Evolutionary conservation across 2,888 invertebrate genomes (phyloP).

Genomic region (Ypsolopha sequella): DNA sequence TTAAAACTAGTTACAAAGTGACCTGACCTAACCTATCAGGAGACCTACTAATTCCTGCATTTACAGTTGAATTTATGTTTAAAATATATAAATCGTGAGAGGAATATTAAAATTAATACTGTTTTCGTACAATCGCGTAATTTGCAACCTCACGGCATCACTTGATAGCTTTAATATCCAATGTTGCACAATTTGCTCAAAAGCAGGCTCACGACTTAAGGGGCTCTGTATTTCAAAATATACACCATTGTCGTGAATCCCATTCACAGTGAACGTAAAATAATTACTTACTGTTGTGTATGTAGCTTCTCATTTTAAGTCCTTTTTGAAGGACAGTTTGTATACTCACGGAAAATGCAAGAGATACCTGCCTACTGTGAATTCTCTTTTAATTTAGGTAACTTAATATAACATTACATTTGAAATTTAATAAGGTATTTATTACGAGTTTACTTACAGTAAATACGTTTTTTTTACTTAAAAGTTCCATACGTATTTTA

Average conservation of each 20-base stretch:
- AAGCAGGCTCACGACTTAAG: conserved; percentile 27
- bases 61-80: no score
- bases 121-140: neutral
- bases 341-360: no score
- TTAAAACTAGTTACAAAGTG: no score
- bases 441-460: no score
- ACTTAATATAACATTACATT: no score
- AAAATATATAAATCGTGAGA: neutral
- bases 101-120: neutral
- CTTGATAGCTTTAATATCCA: neutral
- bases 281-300: conserved; percentile 15
- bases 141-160: neutral
- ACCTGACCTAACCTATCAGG: no score
- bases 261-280: conserved; percentile 26
- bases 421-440: no score
- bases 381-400: no score
- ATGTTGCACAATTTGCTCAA: conserved; percentile 7
- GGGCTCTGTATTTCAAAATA: conserved; percentile 32
- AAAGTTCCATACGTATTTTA: neutral
- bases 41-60: no score
- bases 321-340: no score
- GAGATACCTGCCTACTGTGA: no score
- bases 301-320: neutral
- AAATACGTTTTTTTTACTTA: no score
- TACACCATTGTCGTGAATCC: conserved; percentile 38